A percentile compares a stretch with the other conserved stretches of the same genome.
These are phyloP conservation scores for Stomatorhinus walkeri DNA, from an alignment of 2,797 vertebrate species.

Conservation along the genomic window DNA sequence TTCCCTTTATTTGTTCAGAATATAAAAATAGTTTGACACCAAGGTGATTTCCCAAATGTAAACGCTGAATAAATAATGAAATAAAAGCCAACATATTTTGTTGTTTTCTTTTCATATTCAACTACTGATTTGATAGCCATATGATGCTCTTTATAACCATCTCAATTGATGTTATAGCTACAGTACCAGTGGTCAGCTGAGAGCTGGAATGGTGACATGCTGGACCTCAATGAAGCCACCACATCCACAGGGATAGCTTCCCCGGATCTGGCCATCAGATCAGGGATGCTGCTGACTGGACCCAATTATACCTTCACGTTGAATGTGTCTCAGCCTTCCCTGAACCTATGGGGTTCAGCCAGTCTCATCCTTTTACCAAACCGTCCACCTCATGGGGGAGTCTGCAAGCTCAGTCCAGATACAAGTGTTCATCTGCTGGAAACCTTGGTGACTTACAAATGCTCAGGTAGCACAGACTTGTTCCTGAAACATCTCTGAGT, in stretches of 20 bases:
- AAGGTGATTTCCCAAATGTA: background rate
- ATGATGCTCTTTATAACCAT: background rate
- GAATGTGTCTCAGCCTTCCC: constrained; percentile 45
- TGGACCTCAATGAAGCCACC: constrained; percentile 48
- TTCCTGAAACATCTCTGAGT: background rate
- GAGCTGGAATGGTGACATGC: constrained; percentile 39
- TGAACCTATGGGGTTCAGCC: constrained; percentile 49
- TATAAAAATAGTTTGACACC: background rate
- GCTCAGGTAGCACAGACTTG: constrained; percentile 50
- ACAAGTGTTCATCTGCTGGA: constrained; percentile 51
- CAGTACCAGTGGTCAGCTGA: constrained; percentile 57
- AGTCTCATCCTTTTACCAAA: constrained; percentile 46
- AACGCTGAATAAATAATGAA: background rate
- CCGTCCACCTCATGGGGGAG: constrained; percentile 55
- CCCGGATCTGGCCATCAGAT: constrained; percentile 50
- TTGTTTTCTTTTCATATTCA: background rate
- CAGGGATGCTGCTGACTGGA: constrained; percentile 46
- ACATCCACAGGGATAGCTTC: constrained; percentile 48
- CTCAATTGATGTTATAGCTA: background rate
- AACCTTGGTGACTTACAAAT: constrained; percentile 58
- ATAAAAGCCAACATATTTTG: background rate
- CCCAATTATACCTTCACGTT: constrained; percentile 59
- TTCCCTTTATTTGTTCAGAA: background rate
- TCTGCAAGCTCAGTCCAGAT: constrained; percentile 55
- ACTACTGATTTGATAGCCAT: background rate